Percentiles rank a stretch among this genome's conserved stretches.
phyloP scores from a whole-genome alignment of 2,113 vertebrate species.

The Ceuthmochares aereus region DNA sequence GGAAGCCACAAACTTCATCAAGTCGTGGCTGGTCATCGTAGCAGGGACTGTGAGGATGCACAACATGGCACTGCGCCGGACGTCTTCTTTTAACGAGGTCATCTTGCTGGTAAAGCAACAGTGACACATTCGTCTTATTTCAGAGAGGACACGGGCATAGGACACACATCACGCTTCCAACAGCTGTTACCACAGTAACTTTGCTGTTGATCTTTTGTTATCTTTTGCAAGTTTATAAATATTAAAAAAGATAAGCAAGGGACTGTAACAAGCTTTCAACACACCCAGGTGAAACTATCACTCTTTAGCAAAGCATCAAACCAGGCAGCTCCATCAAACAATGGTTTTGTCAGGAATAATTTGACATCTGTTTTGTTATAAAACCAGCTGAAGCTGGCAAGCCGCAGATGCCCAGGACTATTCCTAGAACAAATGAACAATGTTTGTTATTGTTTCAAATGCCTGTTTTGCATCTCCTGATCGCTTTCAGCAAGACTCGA shows the following conservation, averaged over 20 bases:
- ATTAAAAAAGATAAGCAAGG: background rate
- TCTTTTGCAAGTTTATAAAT: background rate
- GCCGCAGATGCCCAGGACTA: background rate
- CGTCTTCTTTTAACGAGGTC: constrained; percentile 93
- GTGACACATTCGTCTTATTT: background rate
- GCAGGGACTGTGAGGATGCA: constrained; percentile 95
- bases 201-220: background rate
- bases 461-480: background rate
- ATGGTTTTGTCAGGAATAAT: background rate
- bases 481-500: background rate
- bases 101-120: constrained; percentile 88
- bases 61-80: constrained; percentile 93
- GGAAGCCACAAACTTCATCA: constrained; percentile 98
- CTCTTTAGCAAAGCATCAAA: background rate
- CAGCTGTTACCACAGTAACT: background rate
- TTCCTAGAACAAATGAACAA: background rate
- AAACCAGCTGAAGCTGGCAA: background rate
- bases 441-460: background rate
- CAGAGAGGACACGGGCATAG: background rate
- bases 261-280: rapidly evolving
- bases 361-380: background rate
- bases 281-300: rapidly evolving
- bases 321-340: background rate
- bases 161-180: background rate
- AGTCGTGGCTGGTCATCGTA: constrained; percentile 97